phyloP scores from a whole-genome alignment of 2,113 vertebrate species.

The Erythrolamprus reginae region DNA sequence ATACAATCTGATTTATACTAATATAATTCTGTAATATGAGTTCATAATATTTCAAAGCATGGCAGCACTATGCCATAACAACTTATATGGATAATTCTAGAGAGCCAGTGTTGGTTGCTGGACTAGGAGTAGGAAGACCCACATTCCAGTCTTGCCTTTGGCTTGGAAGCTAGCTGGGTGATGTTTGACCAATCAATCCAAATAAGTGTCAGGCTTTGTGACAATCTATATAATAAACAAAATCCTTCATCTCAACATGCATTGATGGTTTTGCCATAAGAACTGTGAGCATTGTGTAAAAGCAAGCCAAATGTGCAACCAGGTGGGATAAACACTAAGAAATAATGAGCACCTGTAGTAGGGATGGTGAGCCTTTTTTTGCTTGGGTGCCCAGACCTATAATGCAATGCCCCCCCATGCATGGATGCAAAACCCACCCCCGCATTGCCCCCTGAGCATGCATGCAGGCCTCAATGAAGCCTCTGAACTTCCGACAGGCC shows the following conservation, averaged over 20 bases:
- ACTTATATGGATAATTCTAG: neutral
- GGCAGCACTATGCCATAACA: neutral
- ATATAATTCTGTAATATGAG: neutral
- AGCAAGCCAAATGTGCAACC: neutral
- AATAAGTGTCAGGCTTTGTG: neutral
- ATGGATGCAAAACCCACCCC: no score
- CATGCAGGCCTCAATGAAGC: no score
- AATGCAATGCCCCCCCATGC: no score
- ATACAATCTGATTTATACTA: neutral
- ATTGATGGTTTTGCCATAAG: neutral
- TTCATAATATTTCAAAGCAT: neutral
- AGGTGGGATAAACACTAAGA: neutral
- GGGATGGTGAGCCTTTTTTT: neutral
- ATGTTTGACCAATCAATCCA: neutral
- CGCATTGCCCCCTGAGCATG: no score
- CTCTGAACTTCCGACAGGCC: no score
- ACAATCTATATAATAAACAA: neutral
- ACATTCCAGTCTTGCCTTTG: neutral
- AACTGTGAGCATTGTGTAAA: neutral
- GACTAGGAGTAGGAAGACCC: neutral
- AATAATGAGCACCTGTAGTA: neutral
- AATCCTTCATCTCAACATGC: neutral
- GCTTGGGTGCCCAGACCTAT: no score
- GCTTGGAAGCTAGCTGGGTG: neutral
- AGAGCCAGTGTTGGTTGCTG: neutral